These are phyloP conservation scores for Bergia sp. DNA, from an alignment of 92 coral and sea anemone genomes.

Conservation along the genomic window DNA sequence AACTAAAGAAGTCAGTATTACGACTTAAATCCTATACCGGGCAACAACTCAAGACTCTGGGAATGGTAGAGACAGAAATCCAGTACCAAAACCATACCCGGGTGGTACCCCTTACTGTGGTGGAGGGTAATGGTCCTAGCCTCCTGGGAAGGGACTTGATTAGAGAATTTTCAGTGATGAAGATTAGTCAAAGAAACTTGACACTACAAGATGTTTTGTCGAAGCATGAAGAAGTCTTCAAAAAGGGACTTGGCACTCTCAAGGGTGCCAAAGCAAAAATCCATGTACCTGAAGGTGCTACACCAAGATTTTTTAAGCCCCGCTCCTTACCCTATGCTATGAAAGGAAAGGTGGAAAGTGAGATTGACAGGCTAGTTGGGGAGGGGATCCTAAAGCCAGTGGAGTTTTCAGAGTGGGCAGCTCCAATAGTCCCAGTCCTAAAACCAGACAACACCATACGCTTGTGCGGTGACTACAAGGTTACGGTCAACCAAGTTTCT, in stretches of 20 bases:
- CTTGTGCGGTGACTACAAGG: background rate
- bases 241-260: slow-evolving; percentile 48
- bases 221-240: slow-evolving; percentile 27
- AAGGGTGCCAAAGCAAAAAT: slow-evolving; percentile 54
- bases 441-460: slow-evolving; percentile 31
- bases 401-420: slow-evolving; percentile 49
- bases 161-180: slow-evolving; percentile 44
- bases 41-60: slow-evolving; percentile 38
- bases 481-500: background rate
- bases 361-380: slow-evolving; percentile 44
- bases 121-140: slow-evolving; percentile 35
- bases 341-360: slow-evolving; percentile 30
- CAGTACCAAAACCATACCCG: slow-evolving; percentile 32
- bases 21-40: slow-evolving; percentile 52
- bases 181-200: slow-evolving; percentile 24
- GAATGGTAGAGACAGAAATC: slow-evolving; percentile 34
- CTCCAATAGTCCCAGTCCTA: slow-evolving; percentile 43
- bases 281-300: slow-evolving; percentile 37
- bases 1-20: slow-evolving; percentile 8
- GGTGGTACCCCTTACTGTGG: slow-evolving; percentile 34
- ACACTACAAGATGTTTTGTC: slow-evolving; percentile 37
- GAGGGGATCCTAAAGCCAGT: slow-evolving; percentile 49
- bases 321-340: slow-evolving; percentile 46
- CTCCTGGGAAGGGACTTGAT: slow-evolving; percentile 54
- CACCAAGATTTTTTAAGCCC: slow-evolving; percentile 42